These are phyloP conservation scores for Gambusia holbrooki DNA, from an alignment of 2,113 vertebrate genomes.

Conservation along the genomic window DNA sequence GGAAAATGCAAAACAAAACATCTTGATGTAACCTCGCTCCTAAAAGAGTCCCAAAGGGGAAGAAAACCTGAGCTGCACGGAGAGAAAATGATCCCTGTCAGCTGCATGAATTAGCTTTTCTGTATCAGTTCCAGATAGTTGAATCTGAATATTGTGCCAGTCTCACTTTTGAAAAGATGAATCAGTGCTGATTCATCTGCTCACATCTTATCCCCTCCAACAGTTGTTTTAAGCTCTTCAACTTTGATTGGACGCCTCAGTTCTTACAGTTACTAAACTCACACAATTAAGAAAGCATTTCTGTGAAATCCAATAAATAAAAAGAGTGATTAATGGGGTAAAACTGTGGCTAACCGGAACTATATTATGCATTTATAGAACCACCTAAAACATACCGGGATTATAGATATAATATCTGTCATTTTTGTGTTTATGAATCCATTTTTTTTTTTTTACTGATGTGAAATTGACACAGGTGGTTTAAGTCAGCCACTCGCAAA, in stretches of 20 bases:
- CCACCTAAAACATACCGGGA: too few species aligned
- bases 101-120: slow-evolving; percentile 44
- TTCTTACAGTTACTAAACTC: too few species aligned
- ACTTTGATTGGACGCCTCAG: slow-evolving; percentile 9
- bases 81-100: slow-evolving; percentile 36
- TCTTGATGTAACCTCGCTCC: slow-evolving; percentile 38
- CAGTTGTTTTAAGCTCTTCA: slow-evolving; percentile 21
- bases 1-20: slow-evolving; percentile 28
- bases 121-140: slow-evolving; percentile 38
- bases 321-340: too few species aligned
- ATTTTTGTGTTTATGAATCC: too few species aligned
- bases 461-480: too few species aligned
- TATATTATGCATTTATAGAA: too few species aligned
- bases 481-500: too few species aligned
- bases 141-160: slow-evolving; percentile 35
- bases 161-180: slow-evolving; percentile 34
- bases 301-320: too few species aligned
- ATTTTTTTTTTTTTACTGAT: too few species aligned
- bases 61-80: not conserved
- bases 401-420: too few species aligned
- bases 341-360: too few species aligned
- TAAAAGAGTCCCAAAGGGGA: slow-evolving; percentile 24
- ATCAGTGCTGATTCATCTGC: slow-evolving; percentile 22
- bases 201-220: slow-evolving; percentile 40
- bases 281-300: too few species aligned